Evolutionary conservation across 2,888 invertebrate genomes (phyloP).

Genomic region (Acrobasis consociella): DNA sequence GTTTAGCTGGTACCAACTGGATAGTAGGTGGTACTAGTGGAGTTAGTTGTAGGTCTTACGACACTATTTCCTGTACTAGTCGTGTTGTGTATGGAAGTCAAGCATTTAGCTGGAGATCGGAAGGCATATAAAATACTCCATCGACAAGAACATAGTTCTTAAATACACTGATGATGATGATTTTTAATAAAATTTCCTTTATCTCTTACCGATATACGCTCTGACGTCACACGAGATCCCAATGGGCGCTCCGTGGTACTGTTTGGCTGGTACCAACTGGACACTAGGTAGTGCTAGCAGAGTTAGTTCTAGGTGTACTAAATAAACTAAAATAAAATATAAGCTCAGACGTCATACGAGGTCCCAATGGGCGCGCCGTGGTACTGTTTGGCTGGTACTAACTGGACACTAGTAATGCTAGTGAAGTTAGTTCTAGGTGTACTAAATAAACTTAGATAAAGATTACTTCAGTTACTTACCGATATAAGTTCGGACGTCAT

Average conservation of each 20-base stretch:
- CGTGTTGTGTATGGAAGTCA: too few species aligned
- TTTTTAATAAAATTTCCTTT: too few species aligned
- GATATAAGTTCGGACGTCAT: slow-evolving; percentile 93
- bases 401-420: too few species aligned
- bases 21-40: slow-evolving; percentile 96
- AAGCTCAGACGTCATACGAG: slow-evolving; percentile 94
- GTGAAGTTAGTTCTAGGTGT: slow-evolving; percentile 88
- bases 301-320: slow-evolving; percentile 87
- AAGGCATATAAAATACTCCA: too few species aligned
- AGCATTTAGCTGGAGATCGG: too few species aligned
- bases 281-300: slow-evolving; percentile 95
- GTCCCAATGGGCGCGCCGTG: slow-evolving; percentile 95
- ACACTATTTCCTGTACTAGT: too few species aligned
- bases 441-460: neutral
- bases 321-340: too few species aligned
- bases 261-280: slow-evolving; percentile 94
- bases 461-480: slow-evolving; percentile 81
- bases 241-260: slow-evolving; percentile 95
- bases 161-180: too few species aligned
- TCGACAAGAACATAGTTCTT: too few species aligned
- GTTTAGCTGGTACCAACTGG: slow-evolving; percentile 94
- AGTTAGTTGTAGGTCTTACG: too few species aligned
- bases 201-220: too few species aligned
- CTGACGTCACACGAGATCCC: slow-evolving; percentile 95
- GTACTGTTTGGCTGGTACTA: too few species aligned